Evolutionary conservation across 2,113 vertebrate genomes (phyloP), one percentile per base, ranked within the genome.

Genomic region (Crotophaga sulcirostris): DNA sequence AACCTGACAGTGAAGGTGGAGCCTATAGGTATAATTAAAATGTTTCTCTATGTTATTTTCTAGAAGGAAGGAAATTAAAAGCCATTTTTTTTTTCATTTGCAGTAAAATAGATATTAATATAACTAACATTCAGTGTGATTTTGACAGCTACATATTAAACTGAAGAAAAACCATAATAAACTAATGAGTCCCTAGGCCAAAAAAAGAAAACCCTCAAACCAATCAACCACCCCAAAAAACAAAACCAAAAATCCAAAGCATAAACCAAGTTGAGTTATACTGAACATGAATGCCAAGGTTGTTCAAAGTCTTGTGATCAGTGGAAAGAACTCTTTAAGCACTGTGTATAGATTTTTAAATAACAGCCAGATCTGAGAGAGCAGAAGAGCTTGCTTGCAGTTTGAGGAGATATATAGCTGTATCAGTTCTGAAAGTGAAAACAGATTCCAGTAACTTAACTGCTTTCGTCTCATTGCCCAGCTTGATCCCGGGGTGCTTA

Each of bases 1-100:
- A 91, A 76, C 33, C 29, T 93, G 94, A 82, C 44, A 86, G 56
- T 70, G 60, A 62, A 97, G 74, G 51, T 72, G 66, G 75, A 83
- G 26, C 45, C 70, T 86, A 47, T 31, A 51, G 19, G 12, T 68
- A 52, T 73, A 73, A 78, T 84, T 89, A 87, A 77, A 96, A 93
- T 91, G 36, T 66, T 93, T 87, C 12, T 80, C 40, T 26, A 16
- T 77, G 55, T 52, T 80, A 44, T 63, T 78, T 73, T 84, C 76
- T 69, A 42, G 55, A 60, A 69, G 47, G 54, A 38, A 87, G 63
- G 72, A 75, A 91, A 51, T 89, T 42, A 87, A 74, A 90, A 84
- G 36, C 3, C 33, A 64, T 42, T 4, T 84, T 54, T 51, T 55
- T 56, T 83, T 38, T 42, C 3, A 7, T 73, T 86, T 89, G 21